A percentile compares a stretch with the other conserved stretches of the same genome.
Conservation (phyloP, 1,140 invertebrate genomes). For the Apis cerana region DNA sequence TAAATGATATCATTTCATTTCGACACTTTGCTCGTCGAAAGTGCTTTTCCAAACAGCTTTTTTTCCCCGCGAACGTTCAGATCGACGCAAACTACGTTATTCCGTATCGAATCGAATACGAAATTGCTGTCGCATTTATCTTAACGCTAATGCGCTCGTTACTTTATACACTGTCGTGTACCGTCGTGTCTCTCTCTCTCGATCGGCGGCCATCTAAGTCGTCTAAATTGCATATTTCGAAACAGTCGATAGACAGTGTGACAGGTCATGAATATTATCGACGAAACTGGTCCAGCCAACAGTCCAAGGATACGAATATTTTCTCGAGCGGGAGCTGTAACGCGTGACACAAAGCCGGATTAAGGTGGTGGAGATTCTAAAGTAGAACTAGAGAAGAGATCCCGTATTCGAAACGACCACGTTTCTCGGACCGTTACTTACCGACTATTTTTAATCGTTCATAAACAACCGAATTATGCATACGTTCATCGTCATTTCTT, state of each 20-base stretch:
- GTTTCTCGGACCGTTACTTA: background rate
- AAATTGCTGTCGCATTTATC: background rate
- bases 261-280: conserved; percentile 50
- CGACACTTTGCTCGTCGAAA: background rate
- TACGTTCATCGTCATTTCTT: background rate
- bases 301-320: conserved; percentile 32
- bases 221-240: conserved; percentile 24
- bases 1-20: background rate
- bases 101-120: no score
- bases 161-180: background rate
- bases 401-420: background rate
- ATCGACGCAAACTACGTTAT: no score
- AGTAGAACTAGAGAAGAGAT: conserved; percentile 4
- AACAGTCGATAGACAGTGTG: conserved; percentile 26
- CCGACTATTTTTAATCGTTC: conserved; percentile 32
- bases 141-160: background rate
- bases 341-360: conserved; percentile 51
- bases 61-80: background rate
- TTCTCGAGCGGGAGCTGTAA: conserved; percentile 19
- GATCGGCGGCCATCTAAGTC: background rate
- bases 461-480: conserved; percentile 5
- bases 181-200: background rate
- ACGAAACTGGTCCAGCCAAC: background rate
- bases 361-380: conserved; percentile 1
- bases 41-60: background rate